A percentile compares a stretch with the other conserved stretches of the same genome.
Evolutionary conservation across 2,888 invertebrate genomes (phyloP).

Genomic region (Theodoxus fluviatilis): DNA sequence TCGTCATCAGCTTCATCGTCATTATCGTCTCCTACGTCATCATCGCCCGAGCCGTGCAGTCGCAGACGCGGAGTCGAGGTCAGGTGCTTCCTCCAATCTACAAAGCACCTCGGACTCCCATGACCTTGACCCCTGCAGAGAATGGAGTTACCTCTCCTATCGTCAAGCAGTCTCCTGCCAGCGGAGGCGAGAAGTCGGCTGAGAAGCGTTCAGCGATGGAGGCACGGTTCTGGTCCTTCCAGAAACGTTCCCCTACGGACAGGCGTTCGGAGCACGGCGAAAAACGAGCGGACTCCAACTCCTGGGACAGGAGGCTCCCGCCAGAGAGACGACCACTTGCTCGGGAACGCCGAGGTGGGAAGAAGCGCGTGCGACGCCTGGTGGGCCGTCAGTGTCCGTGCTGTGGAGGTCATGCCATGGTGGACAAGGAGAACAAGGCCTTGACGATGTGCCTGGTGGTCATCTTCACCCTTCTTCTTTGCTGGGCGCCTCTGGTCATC

Average conservation of each 20-base stretch:
- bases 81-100: too few relatives aligned
- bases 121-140: too few relatives aligned
- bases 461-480: slow-evolving; percentile 46
- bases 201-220: too few relatives aligned
- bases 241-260: too few relatives aligned
- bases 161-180: too few relatives aligned
- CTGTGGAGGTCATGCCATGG: slow-evolving; percentile 35
- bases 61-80: slow-evolving; percentile 32
- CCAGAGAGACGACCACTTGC: slow-evolving; percentile 5
- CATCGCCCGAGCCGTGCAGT: slow-evolving; percentile 44
- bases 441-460: slow-evolving; percentile 52
- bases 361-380: not conserved
- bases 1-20: slow-evolving; percentile 40
- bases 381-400: slow-evolving; percentile 29
- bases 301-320: slow-evolving; percentile 16
- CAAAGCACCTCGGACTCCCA: too few relatives aligned
- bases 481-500: slow-evolving; percentile 51
- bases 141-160: too few relatives aligned
- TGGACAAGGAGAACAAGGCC: slow-evolving; percentile 48
- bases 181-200: too few relatives aligned
- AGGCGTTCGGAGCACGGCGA: too few relatives aligned
- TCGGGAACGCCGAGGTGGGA: slow-evolving; percentile 8
- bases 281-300: not conserved
- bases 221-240: too few relatives aligned
- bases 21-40: slow-evolving; percentile 43